phyloP scores from a whole-genome alignment of 1,140 invertebrate genomes.

The Neodiprion pinetum region DNA sequence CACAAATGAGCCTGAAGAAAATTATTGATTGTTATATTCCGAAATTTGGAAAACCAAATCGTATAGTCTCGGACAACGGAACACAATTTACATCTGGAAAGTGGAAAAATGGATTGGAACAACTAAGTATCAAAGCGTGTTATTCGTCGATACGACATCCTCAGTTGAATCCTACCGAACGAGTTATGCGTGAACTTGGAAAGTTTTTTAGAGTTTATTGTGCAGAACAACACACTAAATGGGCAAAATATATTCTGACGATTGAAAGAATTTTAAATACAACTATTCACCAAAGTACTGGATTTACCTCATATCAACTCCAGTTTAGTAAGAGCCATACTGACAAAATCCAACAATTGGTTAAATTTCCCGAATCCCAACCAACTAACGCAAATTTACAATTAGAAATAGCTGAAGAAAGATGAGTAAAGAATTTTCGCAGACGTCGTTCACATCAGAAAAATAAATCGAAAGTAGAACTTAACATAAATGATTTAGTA shows the following conservation, averaged over 20 bases:
- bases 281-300: constrained; percentile 26
- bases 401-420: constrained; percentile 3
- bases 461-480: constrained; percentile 3
- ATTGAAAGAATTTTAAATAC: constrained; percentile 22
- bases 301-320: constrained; percentile 26
- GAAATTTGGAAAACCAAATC: constrained; percentile 20
- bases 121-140: constrained; percentile 18
- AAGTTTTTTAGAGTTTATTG: constrained; percentile 26
- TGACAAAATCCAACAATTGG: background rate
- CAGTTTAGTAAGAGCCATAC: constrained; percentile 23
- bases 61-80: constrained; percentile 26
- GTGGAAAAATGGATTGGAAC: constrained; percentile 23
- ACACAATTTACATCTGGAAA: constrained; percentile 27
- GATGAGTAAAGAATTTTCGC: too few relatives aligned
- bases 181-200: constrained; percentile 27
- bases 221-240: constrained; percentile 19
- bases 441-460: background rate
- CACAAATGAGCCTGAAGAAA: constrained; percentile 17
- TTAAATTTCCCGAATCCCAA: background rate
- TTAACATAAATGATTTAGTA: constrained; percentile 4
- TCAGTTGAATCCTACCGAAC: constrained; percentile 27
- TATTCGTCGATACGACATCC: constrained; percentile 26
- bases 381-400: background rate
- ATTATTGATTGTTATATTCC: constrained; percentile 24
- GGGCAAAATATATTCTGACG: constrained; percentile 21